Percentiles rank a stretch among this genome's conserved stretches.
Conservation (phyloP, 2,113 vertebrate genomes). For the Axis porcinus region DNA sequence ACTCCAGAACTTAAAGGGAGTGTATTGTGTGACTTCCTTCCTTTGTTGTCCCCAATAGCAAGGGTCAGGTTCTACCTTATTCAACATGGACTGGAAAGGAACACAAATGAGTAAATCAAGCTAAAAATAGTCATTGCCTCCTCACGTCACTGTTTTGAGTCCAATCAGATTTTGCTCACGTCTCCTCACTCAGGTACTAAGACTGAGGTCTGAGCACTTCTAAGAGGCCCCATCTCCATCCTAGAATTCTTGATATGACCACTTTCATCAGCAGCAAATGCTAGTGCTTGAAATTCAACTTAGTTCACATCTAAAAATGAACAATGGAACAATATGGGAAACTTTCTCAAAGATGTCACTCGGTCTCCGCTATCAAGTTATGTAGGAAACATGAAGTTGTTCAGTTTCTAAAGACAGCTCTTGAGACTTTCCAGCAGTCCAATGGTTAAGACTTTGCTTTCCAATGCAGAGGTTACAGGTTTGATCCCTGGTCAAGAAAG, state of each 20-base stretch:
- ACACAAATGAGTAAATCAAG: slow-evolving; percentile 39
- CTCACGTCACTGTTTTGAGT: background rate
- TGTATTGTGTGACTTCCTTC: slow-evolving; percentile 59
- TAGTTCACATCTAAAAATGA: background rate
- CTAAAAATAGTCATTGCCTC: slow-evolving; percentile 15
- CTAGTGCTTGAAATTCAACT: background rate
- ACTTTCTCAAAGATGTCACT: background rate
- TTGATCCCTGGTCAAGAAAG: background rate
- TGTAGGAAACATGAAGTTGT: background rate
- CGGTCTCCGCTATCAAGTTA: background rate
- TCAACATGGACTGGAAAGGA: background rate
- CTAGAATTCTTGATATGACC: background rate
- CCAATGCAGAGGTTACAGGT: background rate
- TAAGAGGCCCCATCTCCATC: background rate
- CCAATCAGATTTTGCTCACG: background rate
- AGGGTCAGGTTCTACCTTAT: slow-evolving; percentile 18
- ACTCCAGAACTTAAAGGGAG: slow-evolving; percentile 46
- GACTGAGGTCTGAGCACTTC: background rate
- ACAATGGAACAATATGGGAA: background rate
- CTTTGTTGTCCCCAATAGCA: slow-evolving; percentile 38
- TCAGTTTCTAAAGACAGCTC: background rate
- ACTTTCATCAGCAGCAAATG: background rate
- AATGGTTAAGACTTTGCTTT: background rate
- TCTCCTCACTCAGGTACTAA: background rate
- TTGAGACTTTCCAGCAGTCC: background rate